These are phyloP conservation scores for Pangasius sanitwongsei DNA, from an alignment of 2,797 vertebrate species.

Conservation along the genomic window DNA sequence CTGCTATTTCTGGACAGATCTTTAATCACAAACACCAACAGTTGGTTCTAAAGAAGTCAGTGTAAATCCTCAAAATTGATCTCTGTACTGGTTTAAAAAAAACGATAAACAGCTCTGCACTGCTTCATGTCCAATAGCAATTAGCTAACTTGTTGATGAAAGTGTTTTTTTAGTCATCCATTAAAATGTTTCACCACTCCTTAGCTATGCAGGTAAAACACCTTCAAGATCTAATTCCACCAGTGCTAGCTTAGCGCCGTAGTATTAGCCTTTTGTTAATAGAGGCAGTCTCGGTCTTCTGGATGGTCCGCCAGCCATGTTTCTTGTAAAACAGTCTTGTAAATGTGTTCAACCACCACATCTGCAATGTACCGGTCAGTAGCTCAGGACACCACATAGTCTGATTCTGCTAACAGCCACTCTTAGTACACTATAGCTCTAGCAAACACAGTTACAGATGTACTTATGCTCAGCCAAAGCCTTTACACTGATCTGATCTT, in stretches of 20 bases:
- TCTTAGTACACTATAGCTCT: conserved; percentile 13
- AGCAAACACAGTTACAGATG: conserved; percentile 16
- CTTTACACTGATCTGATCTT: conserved; percentile 21
- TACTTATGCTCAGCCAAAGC: conserved; percentile 4
- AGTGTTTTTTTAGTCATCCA: background rate
- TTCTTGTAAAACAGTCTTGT: conserved; percentile 44
- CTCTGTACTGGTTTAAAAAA: no score
- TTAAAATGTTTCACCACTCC: background rate
- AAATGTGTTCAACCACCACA: conserved; percentile 41
- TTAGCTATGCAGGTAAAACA: background rate
- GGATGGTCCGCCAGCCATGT: background rate
- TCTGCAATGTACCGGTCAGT: conserved; percentile 1
- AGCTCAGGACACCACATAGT: background rate
- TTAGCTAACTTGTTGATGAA: background rate
- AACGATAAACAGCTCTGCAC: background rate
- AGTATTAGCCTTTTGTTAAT: background rate
- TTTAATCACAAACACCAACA: background rate
- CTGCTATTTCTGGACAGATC: background rate
- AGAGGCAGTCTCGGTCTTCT: conserved; percentile 8
- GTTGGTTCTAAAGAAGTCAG: background rate
- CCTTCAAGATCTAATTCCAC: background rate
- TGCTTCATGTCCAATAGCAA: background rate
- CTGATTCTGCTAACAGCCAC: conserved; percentile 7
- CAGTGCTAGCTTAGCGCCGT: background rate
- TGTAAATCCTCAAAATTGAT: background rate